Base-by-base conservation (phyloP, 2,113 vertebrate genomes). In the Hippocampus abdominalis region DNA sequence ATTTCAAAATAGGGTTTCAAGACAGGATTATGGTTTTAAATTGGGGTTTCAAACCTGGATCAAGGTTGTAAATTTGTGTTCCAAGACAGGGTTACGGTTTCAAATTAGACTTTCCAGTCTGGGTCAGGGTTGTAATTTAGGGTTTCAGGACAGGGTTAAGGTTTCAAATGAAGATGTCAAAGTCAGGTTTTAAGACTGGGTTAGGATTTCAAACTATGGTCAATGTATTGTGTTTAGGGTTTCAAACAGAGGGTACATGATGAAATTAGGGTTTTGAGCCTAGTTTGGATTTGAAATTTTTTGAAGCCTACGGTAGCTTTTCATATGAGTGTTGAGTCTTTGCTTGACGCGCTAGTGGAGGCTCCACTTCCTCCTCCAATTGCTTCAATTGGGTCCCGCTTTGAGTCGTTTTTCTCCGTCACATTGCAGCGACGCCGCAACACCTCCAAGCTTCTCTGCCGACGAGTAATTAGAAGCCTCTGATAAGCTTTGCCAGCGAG, bases 401-500 rank as follows among this genome's bases (percentile, higher is more conserved):
- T 61, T 73, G 77, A 79, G 83, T 80, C 68, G 63, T 84, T 80
- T 75, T 54, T 66, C 73, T 71, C 54, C 57, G 7, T 32, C 57
- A 32, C 27, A 8, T 32, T 32, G 27, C 27, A 13, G 54, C 23
- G 11, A 57, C 1, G 23, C 66, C 79, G 84, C 82, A 80, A 76
- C 69, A 76, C 78, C 83, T 80, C 79, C 84, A 85, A 85, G 84
- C 84, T 64, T 85, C 81, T 87, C 85, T 81, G 81, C 76, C 70
- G 74, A 81, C 77, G 78, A 77, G 80, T 85, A 87, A 90, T 86
- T 87, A 87, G 78, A n/a, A 83, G 74, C 64, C 59, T 85, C 75
- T 85, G 85, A 85, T 88, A 84, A 88, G 85, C 78, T 73, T 85
- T 86, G 85, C 84, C 84, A 79, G 80, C 16, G 79, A 81, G 84